phyloP scores from a whole-genome alignment of 2,888 invertebrate species.

The Zeuzera pyrina region DNA sequence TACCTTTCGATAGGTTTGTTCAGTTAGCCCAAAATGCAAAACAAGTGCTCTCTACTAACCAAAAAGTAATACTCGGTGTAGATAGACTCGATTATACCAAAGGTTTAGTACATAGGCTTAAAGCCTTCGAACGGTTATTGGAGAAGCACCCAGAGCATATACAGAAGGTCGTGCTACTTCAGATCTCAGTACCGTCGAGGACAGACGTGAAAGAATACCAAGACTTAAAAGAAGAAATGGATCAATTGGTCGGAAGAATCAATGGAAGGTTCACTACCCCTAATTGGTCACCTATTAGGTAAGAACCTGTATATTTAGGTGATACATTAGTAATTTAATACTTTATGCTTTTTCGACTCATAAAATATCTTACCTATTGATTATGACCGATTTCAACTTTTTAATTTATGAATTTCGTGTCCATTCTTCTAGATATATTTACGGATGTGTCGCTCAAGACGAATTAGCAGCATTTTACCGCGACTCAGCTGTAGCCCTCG shows the following conservation, averaged over 20 bases:
- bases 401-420: neutral
- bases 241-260: conserved; percentile 89
- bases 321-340: too few relatives aligned
- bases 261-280: conserved; percentile 92
- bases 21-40: conserved; percentile 81
- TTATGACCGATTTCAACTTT: too few relatives aligned
- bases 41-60: conserved; percentile 79
- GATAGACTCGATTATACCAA: conserved; percentile 94
- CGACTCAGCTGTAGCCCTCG: conserved; percentile 89
- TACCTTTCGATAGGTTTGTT: conserved; percentile 90
- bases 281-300: conserved; percentile 92
- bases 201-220: conserved; percentile 93
- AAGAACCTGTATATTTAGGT: too few relatives aligned
- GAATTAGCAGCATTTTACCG: conserved; percentile 90
- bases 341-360: neutral
- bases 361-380: too few relatives aligned
- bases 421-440: conserved; percentile 77
- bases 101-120: conserved; percentile 85
- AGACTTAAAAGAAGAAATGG: conserved; percentile 91
- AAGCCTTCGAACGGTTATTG: conserved; percentile 86
- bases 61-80: conserved; percentile 89
- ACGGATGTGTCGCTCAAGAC: conserved; percentile 89
- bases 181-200: conserved; percentile 90
- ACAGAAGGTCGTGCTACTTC: conserved; percentile 85
- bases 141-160: conserved; percentile 89